These are phyloP conservation scores for Thaleichthys pacificus DNA, from an alignment of 2,797 vertebrate genomes.

Conservation along the genomic window DNA sequence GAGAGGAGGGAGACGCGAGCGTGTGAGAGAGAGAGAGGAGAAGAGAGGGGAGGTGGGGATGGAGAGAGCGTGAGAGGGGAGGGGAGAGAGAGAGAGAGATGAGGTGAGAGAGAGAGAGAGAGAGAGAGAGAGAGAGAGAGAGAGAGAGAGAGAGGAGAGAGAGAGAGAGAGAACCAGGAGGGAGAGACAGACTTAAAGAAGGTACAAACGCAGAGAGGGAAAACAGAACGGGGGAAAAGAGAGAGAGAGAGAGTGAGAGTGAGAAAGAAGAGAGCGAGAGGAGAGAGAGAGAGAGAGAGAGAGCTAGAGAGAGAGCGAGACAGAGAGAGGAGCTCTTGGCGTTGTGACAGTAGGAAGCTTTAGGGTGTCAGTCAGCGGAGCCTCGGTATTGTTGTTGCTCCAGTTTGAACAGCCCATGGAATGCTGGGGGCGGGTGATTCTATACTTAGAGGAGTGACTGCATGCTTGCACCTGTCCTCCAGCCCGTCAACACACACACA, in stretches of 20 bases:
- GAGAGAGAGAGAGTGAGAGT: conserved; percentile 13
- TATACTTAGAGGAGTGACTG: conserved; percentile 68
- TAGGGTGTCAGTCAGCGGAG: conserved; percentile 48
- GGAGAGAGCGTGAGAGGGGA: not conserved
- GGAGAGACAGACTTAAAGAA: not conserved
- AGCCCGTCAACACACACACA: conserved; percentile 38
- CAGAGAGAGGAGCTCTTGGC: not conserved
- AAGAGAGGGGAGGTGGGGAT: not conserved
- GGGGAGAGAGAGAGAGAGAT: conserved; percentile 6
- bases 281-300: not conserved
- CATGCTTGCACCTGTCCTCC: conserved; percentile 67
- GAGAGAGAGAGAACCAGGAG: no score
- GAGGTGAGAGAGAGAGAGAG: conserved; percentile 13
- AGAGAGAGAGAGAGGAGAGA: not conserved
- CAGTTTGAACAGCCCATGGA: conserved; percentile 43
- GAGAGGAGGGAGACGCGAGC: not conserved
- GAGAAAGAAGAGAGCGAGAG: no score
- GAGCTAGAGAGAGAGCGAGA: no score
- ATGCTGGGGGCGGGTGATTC: conserved; percentile 48
- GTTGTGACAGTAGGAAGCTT: conserved; percentile 30
- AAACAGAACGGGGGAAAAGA: not conserved
- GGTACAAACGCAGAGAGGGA: conserved; percentile 2
- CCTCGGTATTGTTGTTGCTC: conserved; percentile 59
- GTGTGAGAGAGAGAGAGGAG: no score
- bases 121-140: not conserved